phyloP scores from a whole-genome alignment of 2,113 vertebrate genomes.

The Elaphurus davidianus region DNA sequence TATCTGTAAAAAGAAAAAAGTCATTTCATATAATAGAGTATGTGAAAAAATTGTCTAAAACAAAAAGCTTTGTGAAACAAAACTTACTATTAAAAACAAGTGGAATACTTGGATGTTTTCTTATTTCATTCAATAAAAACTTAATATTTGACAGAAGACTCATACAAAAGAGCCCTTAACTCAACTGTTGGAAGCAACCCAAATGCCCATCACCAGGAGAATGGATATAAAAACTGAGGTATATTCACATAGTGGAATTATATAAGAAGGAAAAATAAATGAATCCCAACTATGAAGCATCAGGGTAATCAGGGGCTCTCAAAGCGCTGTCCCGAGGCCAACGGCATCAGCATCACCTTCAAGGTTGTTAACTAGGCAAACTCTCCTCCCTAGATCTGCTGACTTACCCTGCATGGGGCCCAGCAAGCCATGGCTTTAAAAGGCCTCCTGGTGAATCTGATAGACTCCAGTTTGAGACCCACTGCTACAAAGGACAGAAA shows the following conservation, averaged over 20 bases:
- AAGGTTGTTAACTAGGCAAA: background rate
- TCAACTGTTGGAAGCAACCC: background rate
- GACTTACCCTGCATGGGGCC: background rate
- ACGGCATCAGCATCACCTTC: background rate
- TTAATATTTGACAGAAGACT: background rate
- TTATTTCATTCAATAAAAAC: background rate
- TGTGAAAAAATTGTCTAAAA: background rate
- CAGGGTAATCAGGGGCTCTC: background rate
- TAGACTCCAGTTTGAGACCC: background rate
- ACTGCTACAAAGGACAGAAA: background rate
- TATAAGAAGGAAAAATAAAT: background rate
- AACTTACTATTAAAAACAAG: background rate
- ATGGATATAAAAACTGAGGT: background rate
- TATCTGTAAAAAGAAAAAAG: background rate
- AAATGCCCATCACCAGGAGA: background rate
- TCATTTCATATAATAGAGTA: background rate
- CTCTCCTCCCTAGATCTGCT: background rate
- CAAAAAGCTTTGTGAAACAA: background rate
- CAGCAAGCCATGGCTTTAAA: background rate
- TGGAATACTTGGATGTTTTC: background rate
- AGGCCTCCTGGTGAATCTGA: background rate
- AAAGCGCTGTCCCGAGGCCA: rapidly evolving
- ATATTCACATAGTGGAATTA: background rate
- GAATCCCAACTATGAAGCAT: background rate
- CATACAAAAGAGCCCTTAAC: background rate